Evolutionary conservation across 2,888 invertebrate species (phyloP), one percentile per base, ranked within the genome.

Genomic region (Coelopa pilipes): DNA sequence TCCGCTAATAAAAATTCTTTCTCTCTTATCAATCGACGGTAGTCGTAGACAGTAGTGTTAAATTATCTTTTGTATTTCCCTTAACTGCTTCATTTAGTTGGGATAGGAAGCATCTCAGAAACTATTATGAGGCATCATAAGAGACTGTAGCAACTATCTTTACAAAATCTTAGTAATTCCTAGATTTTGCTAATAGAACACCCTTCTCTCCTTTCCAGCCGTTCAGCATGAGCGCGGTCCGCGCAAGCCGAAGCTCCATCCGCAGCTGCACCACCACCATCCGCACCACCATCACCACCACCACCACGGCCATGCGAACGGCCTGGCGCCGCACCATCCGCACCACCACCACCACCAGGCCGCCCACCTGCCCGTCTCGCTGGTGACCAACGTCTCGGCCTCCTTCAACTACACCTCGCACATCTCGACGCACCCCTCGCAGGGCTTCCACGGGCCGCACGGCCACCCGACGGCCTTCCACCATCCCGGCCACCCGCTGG

Each of bases 221-320:
- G 98, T 98, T 76, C 98, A 98, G 88, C 98, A 98, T 89, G 98
- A 98, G 88, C 92, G 98, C 63, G 98, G 98, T 10, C 98, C 98
- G 0, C 91, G 98, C 75, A 97, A 97, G 88, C 96, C 97, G 9
- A 97, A 98, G 88, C 88, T 93, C 76, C 94, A 93, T 82, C 89
- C 89, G 11, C 87, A 87, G 74, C 75, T 88, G 73, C 87, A 87
- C 77, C 87, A 87, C 76, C 84, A 85, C 60, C 84, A 81, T 34
- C 80, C 80, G 74, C 85, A 85, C 76, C 84, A 78, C 65, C 79
- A 85, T 77, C 85, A 85, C 72, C 83, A 83, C 19, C 82, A 81
- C 73, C 79, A 81, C 17, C 82, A 81, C 72, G 84, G 85, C 47
- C 83, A 83, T 66, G 78, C 77, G 50, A 79, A 79, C 60, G 79